A percentile compares a stretch with the other conserved stretches of the same genome.
Conservation (phyloP, 2,113 vertebrate genomes). For the Mungos mungo region DNA sequence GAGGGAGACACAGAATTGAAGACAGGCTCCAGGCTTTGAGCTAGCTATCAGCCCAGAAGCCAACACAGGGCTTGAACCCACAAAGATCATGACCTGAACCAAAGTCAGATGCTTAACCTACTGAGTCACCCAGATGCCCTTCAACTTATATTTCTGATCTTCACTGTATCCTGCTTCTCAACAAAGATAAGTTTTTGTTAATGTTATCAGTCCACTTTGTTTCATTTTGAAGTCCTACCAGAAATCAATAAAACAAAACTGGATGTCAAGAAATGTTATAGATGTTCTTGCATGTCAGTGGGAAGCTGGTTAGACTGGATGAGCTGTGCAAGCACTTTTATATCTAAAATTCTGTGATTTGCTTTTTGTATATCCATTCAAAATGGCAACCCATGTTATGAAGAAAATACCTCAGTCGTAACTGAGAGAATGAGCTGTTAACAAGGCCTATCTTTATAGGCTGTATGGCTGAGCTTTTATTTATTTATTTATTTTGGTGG, state of each 20-base stretch:
- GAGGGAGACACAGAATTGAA: no score
- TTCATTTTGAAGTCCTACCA: not conserved
- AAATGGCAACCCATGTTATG: not conserved
- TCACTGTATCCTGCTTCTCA: not conserved
- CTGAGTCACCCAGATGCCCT: no score
- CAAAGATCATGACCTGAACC: no score
- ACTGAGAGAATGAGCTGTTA: not conserved
- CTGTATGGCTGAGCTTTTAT: not conserved
- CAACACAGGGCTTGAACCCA: no score
- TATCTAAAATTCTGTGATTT: not conserved
- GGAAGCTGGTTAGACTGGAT: not conserved
- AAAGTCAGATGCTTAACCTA: no score
- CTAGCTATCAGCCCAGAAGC: no score
- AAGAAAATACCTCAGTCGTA: not conserved
- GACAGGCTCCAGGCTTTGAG: no score
- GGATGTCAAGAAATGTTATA: not conserved
- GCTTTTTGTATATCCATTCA: not conserved
- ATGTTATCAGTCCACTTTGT: not conserved
- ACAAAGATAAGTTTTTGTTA: not conserved
- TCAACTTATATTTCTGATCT: not conserved
- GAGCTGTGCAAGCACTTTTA: not conserved
- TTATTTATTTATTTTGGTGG: not conserved
- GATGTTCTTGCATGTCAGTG: not conserved
- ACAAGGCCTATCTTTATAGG: not conserved
- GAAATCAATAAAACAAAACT: not conserved